Percentiles rank a stretch among this genome's conserved stretches.
Evolutionary conservation across 2,888 invertebrate species (phyloP).

Genomic region (Drosophila gaucha): DNA sequence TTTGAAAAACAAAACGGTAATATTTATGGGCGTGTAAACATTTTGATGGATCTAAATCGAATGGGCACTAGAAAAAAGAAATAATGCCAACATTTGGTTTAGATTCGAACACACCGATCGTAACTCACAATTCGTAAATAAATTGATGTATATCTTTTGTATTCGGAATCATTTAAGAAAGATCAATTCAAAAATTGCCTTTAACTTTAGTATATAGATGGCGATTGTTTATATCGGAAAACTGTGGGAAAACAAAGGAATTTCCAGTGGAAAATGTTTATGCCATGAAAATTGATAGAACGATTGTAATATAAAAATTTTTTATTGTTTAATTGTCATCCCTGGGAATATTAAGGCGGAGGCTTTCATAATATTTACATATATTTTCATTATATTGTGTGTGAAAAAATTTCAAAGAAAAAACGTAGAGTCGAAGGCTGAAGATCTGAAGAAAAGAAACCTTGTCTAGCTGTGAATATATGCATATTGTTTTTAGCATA

Average conservation of each 20-base stretch:
- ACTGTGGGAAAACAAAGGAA: no score
- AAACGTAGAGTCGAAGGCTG: background rate
- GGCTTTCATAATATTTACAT: constrained; percentile 23
- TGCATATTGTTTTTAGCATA: background rate
- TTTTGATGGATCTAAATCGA: constrained; percentile 47
- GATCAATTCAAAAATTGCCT: constrained; percentile 3
- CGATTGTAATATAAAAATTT: constrained; percentile 11
- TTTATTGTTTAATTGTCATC: constrained; percentile 10
- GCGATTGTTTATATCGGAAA: constrained; percentile 20
- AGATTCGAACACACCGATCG: constrained; percentile 20
- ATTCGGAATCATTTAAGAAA: constrained; percentile 26
- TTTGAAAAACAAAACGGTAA: constrained; percentile 40
- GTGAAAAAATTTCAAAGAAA: constrained; percentile 6
- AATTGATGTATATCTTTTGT: constrained; percentile 12
- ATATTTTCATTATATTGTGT: constrained; percentile 8
- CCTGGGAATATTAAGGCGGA: no score
- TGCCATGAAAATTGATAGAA: constrained; percentile 9
- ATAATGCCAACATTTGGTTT: constrained; percentile 26
- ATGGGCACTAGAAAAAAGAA: constrained; percentile 7
- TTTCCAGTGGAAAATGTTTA: constrained; percentile 24
- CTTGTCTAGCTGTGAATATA: background rate
- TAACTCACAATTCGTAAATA: constrained; percentile 36
- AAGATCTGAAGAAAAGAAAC: background rate
- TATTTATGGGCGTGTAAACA: constrained; percentile 62
- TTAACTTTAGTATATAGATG: background rate